Evolutionary conservation across 2,113 vertebrate species (phyloP).

Genomic region (Astatoreochromis straeleni): DNA sequence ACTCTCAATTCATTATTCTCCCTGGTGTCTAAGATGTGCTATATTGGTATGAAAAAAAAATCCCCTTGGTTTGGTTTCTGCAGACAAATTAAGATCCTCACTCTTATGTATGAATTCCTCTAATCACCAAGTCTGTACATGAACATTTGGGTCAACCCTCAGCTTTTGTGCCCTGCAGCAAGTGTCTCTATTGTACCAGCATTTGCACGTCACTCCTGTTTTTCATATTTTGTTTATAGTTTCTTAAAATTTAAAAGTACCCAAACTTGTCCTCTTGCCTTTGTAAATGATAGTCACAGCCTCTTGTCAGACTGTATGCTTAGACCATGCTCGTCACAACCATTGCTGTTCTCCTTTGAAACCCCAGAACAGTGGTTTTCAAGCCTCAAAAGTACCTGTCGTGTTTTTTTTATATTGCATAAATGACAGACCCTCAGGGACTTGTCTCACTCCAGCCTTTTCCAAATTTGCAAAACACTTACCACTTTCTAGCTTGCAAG

Average conservation of each 20-base stretch:
- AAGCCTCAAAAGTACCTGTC: conserved; percentile 8
- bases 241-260: conserved; percentile 2
- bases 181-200: conserved; percentile 8
- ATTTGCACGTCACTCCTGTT: background rate
- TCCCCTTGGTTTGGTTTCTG: background rate
- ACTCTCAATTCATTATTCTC: conserved; percentile 14
- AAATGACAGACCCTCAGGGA: conserved; percentile 29
- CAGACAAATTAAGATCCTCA: background rate
- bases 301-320: background rate
- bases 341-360: background rate
- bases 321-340: background rate
- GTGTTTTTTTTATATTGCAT: background rate
- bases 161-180: conserved; percentile 14
- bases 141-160: conserved; percentile 42
- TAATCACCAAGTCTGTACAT: conserved; percentile 3
- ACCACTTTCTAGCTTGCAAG: background rate
- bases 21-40: background rate
- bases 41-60: background rate
- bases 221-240: background rate
- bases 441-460: background rate
- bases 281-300: conserved; percentile 2
- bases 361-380: background rate
- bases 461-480: conserved; percentile 14
- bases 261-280: background rate
- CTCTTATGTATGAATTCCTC: background rate